Base-by-base conservation (phyloP, 2,888 invertebrate species). In the Lasius platythorax region DNA sequence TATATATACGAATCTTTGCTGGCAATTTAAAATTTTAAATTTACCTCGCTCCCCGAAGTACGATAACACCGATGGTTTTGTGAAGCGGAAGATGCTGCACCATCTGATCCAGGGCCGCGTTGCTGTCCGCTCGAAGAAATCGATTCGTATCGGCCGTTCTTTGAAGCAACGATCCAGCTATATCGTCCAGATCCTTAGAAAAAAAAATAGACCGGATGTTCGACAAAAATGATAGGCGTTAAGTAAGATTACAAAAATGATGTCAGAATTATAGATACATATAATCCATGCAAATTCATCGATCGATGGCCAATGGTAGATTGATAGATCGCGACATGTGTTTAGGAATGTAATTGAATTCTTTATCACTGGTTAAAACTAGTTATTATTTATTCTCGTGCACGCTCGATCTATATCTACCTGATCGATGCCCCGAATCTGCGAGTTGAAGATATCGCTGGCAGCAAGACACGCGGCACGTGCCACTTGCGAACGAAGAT, bases 131-230 rank as follows among this genome's bases (percentile, higher is more conserved):
- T 33, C 99, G 96, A 74, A 99, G 96, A 94, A 99, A 99, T 91
- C 97, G 97, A 95, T 99, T 99, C 9, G 98, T 99, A 93, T 99
- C 99, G 0, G 99, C 98, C 73, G 98, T 98, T 85, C 99, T 97
- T 90, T 98, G 97, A 46, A 99, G 96, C 83, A 99, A 95, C 12
- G 98, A 97, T 33, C 96, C 96, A 0, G 97, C 97, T 74, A 98
- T 96, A 93, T 98, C 98, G 93, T 99, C 99, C 78, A 98, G 95
- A 95, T 99, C 99, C 95, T 23, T 98, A 12, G 12, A 0, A 18
- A 28, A 56, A 53, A 43, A 9, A 68, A 37, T 46, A 12, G 46
- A 33, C 6, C 12, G 6, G 1, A 37, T 15, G 9, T 23, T 23
- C 0, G n/a, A 46, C 8, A 58, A 11, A 11, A 18, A 46, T 18